Evolutionary conservation across 2,797 vertebrate species (phyloP).

Genomic region (Darevskia mixta): DNA sequence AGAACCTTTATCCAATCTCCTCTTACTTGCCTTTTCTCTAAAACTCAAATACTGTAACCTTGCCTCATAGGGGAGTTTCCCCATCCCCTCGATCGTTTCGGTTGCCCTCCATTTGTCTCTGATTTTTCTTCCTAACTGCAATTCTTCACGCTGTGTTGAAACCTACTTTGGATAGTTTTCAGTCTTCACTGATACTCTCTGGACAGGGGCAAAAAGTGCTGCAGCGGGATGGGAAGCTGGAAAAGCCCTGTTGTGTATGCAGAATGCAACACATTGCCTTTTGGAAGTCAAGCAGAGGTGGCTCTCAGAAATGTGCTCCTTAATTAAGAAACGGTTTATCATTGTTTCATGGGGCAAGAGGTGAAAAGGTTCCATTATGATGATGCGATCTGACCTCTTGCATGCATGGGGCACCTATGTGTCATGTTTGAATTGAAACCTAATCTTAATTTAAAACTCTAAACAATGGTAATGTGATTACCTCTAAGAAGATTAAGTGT

Average conservation of each 20-base stretch:
- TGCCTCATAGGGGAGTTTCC: no score
- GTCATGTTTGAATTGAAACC: constrained; percentile 33
- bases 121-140: no score
- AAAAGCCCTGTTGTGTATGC: not conserved
- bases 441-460: constrained; percentile 44
- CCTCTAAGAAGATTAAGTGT: constrained; percentile 36
- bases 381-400: constrained; percentile 22
- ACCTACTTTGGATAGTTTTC: not conserved
- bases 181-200: not conserved
- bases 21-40: no score
- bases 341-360: constrained; percentile 1
- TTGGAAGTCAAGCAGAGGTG: not conserved
- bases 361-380: constrained; percentile 13
- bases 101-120: no score
- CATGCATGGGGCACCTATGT: not conserved
- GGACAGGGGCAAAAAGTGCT: not conserved
- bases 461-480: constrained; percentile 45
- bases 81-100: no score
- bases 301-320: constrained; percentile 1
- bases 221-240: not conserved
- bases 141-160: not conserved
- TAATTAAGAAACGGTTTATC: constrained; percentile 18
- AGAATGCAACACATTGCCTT: not conserved
- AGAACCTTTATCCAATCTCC: not conserved
- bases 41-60: no score